Evolutionary conservation across 2,888 invertebrate genomes (phyloP).

Genomic region (Marasmarcha lunaedactyla): DNA sequence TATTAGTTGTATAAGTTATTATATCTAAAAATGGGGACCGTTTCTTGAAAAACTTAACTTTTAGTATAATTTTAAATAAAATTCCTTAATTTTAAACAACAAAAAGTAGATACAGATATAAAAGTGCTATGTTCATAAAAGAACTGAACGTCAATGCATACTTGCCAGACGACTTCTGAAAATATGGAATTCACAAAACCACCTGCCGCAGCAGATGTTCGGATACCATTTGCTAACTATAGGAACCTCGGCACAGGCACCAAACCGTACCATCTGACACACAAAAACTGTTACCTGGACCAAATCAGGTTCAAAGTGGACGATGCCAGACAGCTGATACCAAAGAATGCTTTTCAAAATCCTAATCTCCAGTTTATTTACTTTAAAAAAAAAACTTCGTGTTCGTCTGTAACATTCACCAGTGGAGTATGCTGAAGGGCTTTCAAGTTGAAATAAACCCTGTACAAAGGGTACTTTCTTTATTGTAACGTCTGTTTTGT

Average conservation of each 20-base stretch:
- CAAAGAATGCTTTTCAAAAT: constrained; percentile 12
- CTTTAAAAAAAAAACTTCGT: neutral
- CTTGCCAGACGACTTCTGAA: neutral
- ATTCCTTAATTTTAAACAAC: too few species aligned
- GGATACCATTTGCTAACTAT: constrained; percentile 18
- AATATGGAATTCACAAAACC: constrained; percentile 33
- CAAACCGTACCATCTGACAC: constrained; percentile 45
- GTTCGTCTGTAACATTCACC: neutral
- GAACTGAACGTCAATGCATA: too few species aligned
- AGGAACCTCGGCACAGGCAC: constrained; percentile 39
- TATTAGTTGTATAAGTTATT: too few species aligned
- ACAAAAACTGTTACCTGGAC: constrained; percentile 38
- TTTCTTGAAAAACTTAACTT: too few species aligned
- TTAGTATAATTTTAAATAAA: too few species aligned
- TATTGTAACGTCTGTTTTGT: constrained; percentile 50
- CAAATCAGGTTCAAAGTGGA: neutral
- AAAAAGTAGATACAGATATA: too few species aligned
- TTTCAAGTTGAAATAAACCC: constrained; percentile 31
- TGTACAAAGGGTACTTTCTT: constrained; percentile 47
- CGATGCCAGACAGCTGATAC: constrained; percentile 33
- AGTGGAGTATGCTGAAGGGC: constrained; percentile 30
- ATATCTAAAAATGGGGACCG: too few species aligned
- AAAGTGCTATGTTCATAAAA: too few species aligned
- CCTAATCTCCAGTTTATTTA: neutral
- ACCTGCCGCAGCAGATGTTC: constrained; percentile 59